Base-by-base conservation (phyloP, 2,797 vertebrate genomes). In the Huso huso region DNA sequence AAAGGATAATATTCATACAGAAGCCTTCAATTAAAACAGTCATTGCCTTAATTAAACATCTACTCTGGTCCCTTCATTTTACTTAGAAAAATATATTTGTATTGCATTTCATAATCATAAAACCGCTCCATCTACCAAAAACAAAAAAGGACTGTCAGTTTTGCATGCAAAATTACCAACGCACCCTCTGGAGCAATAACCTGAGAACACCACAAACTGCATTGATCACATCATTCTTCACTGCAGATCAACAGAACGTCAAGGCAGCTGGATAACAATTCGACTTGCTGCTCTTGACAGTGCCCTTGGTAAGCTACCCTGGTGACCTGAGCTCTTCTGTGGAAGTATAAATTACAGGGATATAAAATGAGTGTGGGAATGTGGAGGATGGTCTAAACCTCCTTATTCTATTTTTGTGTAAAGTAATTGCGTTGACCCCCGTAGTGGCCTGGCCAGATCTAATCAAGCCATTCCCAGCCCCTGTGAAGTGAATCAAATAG, bases 1-100 rank as follows among this genome's bases (percentile, higher is more conserved):
- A 91, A 93, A 93, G 92, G 93, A 93, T 94, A 91, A 94, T 94
- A 93, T 93, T 96, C 93, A 92, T 92, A 90, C 86, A 91, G 84
- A 87, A 89, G 90, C 87, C 88, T 89, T 88, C 93, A 89, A 92
- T 95, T 97, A 95, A 94, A 94, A 89, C 89, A 90, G 90, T 89
- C 92, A 87, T 93, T 90, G 88, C 81, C 90, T 93, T 95, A 92
- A 93, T 94, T 93, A 95, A 94, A 95, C 92, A 87, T 93, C 92
- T 90, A 87, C 88, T 84, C 85, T 85, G 81, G 81, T 85, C 61
- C 58, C 69, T 79, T 82, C 85, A 76, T 80, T 86, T 57, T 48
- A 65, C 74, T 74, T 72, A 65, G 61, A 55, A 55, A 55, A 55
- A 55, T 55, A 23, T 1, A 23, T 23, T 58, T 68, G 64, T 62